Conservation (phyloP, 2,797 vertebrate species). For the Parambassis ranga region DNA sequence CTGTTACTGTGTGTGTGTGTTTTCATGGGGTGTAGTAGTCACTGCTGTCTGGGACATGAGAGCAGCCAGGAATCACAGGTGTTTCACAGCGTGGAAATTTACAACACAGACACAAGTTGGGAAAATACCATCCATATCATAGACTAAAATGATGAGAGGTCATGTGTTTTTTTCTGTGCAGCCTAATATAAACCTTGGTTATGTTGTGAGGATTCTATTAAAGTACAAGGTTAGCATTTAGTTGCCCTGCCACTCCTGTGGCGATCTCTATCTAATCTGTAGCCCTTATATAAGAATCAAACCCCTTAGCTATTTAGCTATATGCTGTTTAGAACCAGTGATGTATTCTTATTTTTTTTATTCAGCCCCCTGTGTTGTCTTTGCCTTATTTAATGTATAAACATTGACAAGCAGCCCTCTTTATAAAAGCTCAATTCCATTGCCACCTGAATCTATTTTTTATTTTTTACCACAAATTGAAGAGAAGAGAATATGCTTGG, state of each 20-base stretch:
- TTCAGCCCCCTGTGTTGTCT: not conserved
- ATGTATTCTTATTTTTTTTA: not conserved
- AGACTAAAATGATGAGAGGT: constrained; percentile 12
- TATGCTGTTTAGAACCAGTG: constrained; percentile 4
- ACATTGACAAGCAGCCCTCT: constrained; percentile 16
- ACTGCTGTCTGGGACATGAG: constrained; percentile 5
- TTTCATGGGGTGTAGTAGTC: constrained; percentile 28
- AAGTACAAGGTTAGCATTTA: not conserved
- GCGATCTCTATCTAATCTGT: not conserved
- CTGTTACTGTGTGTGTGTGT: not conserved
- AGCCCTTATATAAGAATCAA: constrained; percentile 32
- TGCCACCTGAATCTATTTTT: constrained; percentile 10
- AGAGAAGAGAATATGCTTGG: constrained; percentile 19
- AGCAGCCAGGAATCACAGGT: constrained; percentile 68
- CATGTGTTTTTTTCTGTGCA: not conserved
- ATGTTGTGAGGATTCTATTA: constrained; percentile 1
- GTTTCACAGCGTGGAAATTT: constrained; percentile 54
- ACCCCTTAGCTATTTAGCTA: constrained; percentile 11
- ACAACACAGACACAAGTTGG: constrained; percentile 34
- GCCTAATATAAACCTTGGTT: not conserved
- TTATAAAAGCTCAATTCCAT: constrained; percentile 3
- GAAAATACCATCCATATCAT: constrained; percentile 26
- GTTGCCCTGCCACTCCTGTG: constrained; percentile 1
- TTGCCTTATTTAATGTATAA: constrained; percentile 35
- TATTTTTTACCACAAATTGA: constrained; percentile 23